Base-by-base conservation (phyloP, 1,140 invertebrate species). In the Arctopsyche grandis region DNA sequence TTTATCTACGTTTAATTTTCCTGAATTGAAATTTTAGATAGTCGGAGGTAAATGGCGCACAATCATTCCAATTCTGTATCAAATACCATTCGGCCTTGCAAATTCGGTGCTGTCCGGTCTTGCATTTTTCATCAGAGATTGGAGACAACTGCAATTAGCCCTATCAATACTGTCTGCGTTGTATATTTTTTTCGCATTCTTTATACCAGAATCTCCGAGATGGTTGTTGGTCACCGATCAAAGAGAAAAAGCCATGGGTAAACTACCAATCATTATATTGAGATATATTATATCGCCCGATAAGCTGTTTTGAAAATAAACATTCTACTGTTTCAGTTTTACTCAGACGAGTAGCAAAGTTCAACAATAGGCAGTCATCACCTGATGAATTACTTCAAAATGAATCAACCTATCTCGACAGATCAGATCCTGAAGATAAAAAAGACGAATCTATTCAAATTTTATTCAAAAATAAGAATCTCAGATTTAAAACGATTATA, bases 161-260 rank as follows among this genome's bases (percentile, higher is more conserved):
- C 88, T 95, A 43, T 93, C 93, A 0, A 84, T 93, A 4, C 91
- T 94, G 12, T 91, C 93, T 0, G 85, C 92, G 14, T 83, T 94
- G 9, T 89, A 93, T 66, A 79, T 96, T 7, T 87, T 91, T 0
- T 94, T 93, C 82, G 92, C 91, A 81, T 94, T 91, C 88, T 84
- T 93, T 1, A 86, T 96, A 81, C 92, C 94, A 5, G 94, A 96
- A 86, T 94, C 93, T 5, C 94, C 95, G 0, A 88, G 94, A 44
- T 96, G 95, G 95, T 87, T 96, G 1, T 84, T 95, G 0, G 91
- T 93, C 7, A 91, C 91, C 9, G 93, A 93, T 0, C 90, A 89
- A 81, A 88, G 91, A 24, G 90, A 92, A 12, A 88, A 92, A 81
- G 92, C 94, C 0, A 78, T 84, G 56, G 84, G 86, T 87, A 83